Percentiles rank a stretch among this genome's conserved stretches.
Conservation (phyloP, 2,888 invertebrate genomes). For the Lasioglossum leucozonium region DNA sequence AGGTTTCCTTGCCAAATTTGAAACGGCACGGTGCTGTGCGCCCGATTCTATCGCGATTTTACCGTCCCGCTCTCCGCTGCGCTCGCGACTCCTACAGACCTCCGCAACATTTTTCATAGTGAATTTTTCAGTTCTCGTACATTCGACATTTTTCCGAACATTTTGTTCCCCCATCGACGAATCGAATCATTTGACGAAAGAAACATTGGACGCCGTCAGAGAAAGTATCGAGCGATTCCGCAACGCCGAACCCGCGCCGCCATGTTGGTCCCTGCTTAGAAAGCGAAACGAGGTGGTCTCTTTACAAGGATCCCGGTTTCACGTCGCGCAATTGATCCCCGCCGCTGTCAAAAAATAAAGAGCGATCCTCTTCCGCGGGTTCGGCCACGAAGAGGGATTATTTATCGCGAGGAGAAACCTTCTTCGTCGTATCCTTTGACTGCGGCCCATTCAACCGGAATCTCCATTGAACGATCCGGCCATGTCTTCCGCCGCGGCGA, state of each 20-base stretch:
- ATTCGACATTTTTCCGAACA: neutral
- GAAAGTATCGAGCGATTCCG: neutral
- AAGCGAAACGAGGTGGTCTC: slow-evolving; percentile 9
- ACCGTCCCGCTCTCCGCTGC: neutral
- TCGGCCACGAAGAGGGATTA: neutral
- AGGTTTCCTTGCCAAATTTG: slow-evolving; percentile 54
- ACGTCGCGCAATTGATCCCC: slow-evolving; percentile 11
- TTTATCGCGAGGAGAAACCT: slow-evolving; percentile 21
- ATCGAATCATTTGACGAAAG: neutral
- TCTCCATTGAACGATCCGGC: slow-evolving; percentile 37
- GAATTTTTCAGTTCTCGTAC: neutral
- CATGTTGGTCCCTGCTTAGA: slow-evolving; percentile 12
- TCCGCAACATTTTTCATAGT: neutral
- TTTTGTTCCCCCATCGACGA: neutral
- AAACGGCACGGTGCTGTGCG: neutral
- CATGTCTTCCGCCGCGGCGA: slow-evolving; percentile 20
- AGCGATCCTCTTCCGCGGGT: neutral
- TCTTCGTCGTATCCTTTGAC: slow-evolving; percentile 37
- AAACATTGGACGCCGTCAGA: neutral
- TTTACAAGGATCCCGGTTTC: slow-evolving; percentile 19
- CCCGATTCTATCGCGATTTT: neutral
- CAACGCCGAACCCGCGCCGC: neutral
- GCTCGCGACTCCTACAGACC: neutral
- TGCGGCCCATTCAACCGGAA: slow-evolving; percentile 21
- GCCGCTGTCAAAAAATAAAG: neutral